A percentile compares a stretch with the other conserved stretches of the same genome.
phyloP scores from a whole-genome alignment of 2,113 vertebrate genomes.

The Pipa parva region DNA sequence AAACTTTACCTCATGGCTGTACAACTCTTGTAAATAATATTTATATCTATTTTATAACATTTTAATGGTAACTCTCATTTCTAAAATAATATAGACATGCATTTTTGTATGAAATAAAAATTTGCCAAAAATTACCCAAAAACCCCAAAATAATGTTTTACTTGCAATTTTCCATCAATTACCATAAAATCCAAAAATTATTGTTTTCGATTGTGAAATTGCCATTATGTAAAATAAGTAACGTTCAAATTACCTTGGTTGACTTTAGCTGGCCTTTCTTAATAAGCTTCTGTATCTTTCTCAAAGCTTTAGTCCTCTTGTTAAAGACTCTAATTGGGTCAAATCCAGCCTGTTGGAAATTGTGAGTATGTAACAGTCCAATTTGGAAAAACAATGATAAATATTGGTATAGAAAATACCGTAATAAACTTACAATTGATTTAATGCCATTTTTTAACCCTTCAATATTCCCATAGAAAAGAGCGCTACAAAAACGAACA shows the following conservation, averaged over 20 bases:
- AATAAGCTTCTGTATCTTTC: conserved; percentile 76
- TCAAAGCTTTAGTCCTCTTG: conserved; percentile 78
- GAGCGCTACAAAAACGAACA: conserved; percentile 75
- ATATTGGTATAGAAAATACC: neutral
- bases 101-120: too few relatives aligned
- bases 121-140: too few relatives aligned
- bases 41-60: too few relatives aligned
- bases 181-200: too few relatives aligned
- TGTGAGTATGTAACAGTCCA: neutral
- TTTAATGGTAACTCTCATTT: too few relatives aligned
- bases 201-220: too few relatives aligned
- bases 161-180: too few relatives aligned
- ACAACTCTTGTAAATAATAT: too few relatives aligned
- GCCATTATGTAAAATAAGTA: too few relatives aligned
- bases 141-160: too few relatives aligned
- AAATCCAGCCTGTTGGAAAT: conserved; percentile 73
- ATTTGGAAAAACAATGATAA: neutral
- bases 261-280: conserved; percentile 78
- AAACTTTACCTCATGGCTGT: too few relatives aligned
- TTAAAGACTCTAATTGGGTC: conserved; percentile 78
- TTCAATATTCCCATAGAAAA: conserved; percentile 85
- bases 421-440: conserved; percentile 65
- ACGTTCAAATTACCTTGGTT: conserved; percentile 77
- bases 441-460: conserved; percentile 76
- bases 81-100: too few relatives aligned